A percentile compares a stretch with the other conserved stretches of the same genome.
Conservation (phyloP, 2,113 vertebrate species). For the Fregetta grallaria region DNA sequence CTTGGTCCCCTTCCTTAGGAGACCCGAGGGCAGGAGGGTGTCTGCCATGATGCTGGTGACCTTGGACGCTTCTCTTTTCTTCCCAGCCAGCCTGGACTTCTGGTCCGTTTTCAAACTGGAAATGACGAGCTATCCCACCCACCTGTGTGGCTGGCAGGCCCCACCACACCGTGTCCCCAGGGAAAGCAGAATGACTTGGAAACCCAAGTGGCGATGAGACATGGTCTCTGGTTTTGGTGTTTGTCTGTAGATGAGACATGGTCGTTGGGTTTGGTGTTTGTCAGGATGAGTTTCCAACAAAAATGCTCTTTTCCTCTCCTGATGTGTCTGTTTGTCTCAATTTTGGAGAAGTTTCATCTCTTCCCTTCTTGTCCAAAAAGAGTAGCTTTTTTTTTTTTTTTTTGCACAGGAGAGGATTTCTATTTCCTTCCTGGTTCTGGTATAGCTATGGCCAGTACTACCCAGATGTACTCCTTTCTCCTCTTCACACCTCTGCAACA, state of each 20-base stretch:
- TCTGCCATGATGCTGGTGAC: background rate
- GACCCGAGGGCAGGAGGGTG: background rate
- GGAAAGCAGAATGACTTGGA: background rate
- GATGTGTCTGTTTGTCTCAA: accelerated
- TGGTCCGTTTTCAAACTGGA: background rate
- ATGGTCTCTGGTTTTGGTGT: background rate
- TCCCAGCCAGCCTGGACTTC: background rate
- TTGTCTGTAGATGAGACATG: background rate
- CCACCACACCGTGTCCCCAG: background rate
- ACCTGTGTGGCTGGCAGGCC: background rate
- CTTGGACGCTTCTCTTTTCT: background rate
- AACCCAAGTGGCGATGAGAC: background rate
- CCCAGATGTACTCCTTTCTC: background rate
- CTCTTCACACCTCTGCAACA: background rate
- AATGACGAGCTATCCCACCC: background rate
- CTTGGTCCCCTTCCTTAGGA: background rate
- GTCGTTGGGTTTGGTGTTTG: background rate
- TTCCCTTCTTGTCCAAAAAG: background rate
- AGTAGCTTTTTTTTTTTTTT: background rate
- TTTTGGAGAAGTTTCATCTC: background rate
- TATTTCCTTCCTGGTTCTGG: background rate
- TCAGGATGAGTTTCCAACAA: background rate
- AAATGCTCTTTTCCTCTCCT: background rate
- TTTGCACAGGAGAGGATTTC: background rate
- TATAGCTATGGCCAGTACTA: background rate